A percentile compares a stretch with the other conserved stretches of the same genome.
Evolutionary conservation across 2,113 vertebrate genomes (phyloP).

Genomic region (Cyrtonyx montezumae): DNA sequence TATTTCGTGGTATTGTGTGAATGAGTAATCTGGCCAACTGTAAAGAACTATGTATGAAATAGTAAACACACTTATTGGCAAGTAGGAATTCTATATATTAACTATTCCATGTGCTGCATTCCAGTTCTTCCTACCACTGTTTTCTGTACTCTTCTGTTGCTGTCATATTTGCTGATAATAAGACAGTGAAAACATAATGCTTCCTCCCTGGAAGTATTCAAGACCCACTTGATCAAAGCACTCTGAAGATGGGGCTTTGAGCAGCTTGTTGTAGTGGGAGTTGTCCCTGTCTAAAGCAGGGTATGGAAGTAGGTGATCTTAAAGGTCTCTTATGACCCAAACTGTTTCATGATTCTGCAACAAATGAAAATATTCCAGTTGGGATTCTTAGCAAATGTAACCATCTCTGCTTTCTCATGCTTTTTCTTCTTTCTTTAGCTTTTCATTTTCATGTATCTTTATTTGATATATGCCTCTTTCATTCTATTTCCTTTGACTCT

Average conservation of each 20-base stretch:
- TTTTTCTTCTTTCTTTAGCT: background rate
- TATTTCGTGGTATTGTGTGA: background rate
- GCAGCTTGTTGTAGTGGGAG: too few relatives aligned
- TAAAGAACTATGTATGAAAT: background rate
- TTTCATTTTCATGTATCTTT: background rate
- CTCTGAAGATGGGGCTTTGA: too few relatives aligned
- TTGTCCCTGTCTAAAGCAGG: too few relatives aligned
- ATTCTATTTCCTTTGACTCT: background rate
- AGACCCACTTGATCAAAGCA: too few relatives aligned
- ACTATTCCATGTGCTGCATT: accelerated
- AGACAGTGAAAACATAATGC: background rate
- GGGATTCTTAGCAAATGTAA: background rate
- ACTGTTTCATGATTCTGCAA: too few relatives aligned
- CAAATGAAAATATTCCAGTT: background rate
- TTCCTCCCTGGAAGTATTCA: too few relatives aligned
- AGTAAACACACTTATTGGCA: background rate
- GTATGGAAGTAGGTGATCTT: too few relatives aligned
- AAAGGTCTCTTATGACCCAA: too few relatives aligned
- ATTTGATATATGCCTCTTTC: background rate
- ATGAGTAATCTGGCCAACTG: background rate
- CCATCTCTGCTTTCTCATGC: background rate
- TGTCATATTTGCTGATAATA: background rate
- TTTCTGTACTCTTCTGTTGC: background rate
- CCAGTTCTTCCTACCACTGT: background rate
- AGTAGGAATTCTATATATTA: background rate